These are phyloP conservation scores for Vireo altiloquus DNA, from an alignment of 2,113 vertebrate genomes.

Conservation along the genomic window DNA sequence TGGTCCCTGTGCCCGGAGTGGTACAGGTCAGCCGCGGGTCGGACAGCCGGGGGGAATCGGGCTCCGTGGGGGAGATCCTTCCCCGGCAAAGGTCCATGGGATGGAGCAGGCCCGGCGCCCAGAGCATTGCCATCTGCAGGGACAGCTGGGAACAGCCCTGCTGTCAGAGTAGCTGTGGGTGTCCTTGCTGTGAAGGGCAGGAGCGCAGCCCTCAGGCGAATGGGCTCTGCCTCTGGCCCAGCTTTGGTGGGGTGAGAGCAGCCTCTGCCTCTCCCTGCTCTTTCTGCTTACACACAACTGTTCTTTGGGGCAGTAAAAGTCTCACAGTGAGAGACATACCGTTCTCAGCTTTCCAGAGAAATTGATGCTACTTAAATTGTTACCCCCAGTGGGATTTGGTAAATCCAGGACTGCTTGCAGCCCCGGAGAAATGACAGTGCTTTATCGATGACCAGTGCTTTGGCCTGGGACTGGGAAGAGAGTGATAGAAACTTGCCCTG, in stretches of 20 bases:
- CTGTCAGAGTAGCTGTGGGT: background rate
- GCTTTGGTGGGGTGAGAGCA: fast-evolving
- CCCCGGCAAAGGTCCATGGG: fast-evolving
- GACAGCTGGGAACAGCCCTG: background rate
- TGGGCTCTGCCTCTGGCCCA: background rate
- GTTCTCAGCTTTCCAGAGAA: background rate
- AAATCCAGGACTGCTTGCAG: background rate
- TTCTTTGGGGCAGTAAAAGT: background rate
- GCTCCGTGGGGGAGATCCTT: background rate
- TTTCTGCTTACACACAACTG: fast-evolving
- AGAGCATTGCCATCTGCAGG: background rate
- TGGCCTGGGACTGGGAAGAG: background rate
- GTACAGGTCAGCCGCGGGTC: background rate
- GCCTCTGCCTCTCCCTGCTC: background rate
- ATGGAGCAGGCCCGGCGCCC: background rate
- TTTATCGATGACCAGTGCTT: background rate
- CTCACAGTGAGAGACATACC: background rate
- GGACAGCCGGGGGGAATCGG: background rate
- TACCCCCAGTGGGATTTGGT: background rate
- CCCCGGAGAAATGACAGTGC: background rate
- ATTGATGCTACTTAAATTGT: background rate
- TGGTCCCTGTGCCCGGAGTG: background rate
- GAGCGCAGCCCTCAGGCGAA: fast-evolving
- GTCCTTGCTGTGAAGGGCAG: background rate
- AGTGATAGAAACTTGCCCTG: background rate